Evolutionary conservation across 2,888 invertebrate genomes (phyloP).

Genomic region (Graphium colonna): DNA sequence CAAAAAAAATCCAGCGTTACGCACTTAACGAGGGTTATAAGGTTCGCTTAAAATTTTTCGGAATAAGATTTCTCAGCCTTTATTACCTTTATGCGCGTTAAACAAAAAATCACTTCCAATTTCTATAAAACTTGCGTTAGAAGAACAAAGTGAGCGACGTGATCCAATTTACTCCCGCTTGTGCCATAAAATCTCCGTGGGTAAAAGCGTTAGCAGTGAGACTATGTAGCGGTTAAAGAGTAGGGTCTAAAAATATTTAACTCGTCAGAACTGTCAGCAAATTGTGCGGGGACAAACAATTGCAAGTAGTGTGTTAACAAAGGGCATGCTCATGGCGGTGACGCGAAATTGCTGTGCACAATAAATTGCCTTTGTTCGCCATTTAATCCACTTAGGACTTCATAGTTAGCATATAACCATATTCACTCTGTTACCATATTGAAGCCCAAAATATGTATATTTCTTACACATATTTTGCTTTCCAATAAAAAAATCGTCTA

Average conservation of each 20-base stretch:
- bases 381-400: slow-evolving; percentile 71
- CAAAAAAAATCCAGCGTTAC: too few species aligned
- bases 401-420: slow-evolving; percentile 52
- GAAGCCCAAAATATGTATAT: too few species aligned
- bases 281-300: slow-evolving; percentile 46
- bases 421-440: slow-evolving; percentile 33
- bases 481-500: too few species aligned
- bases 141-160: slow-evolving; percentile 37
- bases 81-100: not conserved
- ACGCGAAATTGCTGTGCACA: slow-evolving; percentile 44
- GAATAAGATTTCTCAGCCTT: too few species aligned
- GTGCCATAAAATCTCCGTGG: slow-evolving; percentile 35
- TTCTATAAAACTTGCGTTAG: slow-evolving; percentile 25
- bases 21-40: too few species aligned
- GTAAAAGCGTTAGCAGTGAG: slow-evolving; percentile 29
- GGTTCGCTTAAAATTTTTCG: too few species aligned
- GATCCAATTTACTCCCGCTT: slow-evolving; percentile 46
- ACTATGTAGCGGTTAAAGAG: slow-evolving; percentile 30
- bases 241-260: slow-evolving; percentile 34
- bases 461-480: too few species aligned
- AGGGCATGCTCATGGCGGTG: slow-evolving; percentile 46
- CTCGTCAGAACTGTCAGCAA: slow-evolving; percentile 21
- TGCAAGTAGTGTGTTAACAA: slow-evolving; percentile 46
- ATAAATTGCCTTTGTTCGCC: slow-evolving; percentile 63
- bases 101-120: slow-evolving; percentile 9